These are phyloP conservation scores for Nettapus auritus DNA, from an alignment of 2,113 vertebrate species.

Conservation along the genomic window DNA sequence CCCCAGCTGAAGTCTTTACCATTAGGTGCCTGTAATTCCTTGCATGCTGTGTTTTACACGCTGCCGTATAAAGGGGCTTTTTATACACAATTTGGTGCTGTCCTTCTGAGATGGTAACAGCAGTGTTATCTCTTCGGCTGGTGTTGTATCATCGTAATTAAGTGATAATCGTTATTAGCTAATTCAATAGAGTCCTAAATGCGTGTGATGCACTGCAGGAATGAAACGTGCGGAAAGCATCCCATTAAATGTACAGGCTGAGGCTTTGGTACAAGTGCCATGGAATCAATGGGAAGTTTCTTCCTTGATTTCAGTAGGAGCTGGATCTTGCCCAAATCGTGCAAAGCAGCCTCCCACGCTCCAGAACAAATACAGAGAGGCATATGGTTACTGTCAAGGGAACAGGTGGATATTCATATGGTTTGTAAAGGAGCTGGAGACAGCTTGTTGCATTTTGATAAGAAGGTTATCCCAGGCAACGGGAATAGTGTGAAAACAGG, in stretches of 20 bases:
- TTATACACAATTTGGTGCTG: background rate
- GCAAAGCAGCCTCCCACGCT: background rate
- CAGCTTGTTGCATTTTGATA: constrained; percentile 28
- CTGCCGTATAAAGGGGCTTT: background rate
- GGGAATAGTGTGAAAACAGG: background rate
- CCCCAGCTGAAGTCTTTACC: background rate
- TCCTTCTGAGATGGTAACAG: background rate
- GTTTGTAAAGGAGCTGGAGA: constrained; percentile 25
- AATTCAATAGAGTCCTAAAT: background rate
- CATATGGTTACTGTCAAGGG: constrained; percentile 61
- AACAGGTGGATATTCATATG: constrained; percentile 59
- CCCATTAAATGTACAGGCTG: background rate
- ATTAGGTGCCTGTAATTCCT: background rate
- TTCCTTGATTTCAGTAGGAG: constrained; percentile 21
- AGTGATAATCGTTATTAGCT: background rate
- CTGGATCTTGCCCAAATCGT: constrained; percentile 43
- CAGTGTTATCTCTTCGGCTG: background rate
- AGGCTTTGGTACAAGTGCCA: constrained; percentile 3
- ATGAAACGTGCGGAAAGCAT: background rate
- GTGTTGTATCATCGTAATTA: background rate
- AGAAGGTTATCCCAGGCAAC: constrained; percentile 34
- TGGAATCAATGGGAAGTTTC: constrained; percentile 23
- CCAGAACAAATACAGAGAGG: constrained; percentile 21
- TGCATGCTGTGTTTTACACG: background rate
- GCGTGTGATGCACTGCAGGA: background rate